These are phyloP conservation scores for Trichogramma pretiosum DNA, from an alignment of 1,140 invertebrate genomes.

Conservation along the genomic window DNA sequence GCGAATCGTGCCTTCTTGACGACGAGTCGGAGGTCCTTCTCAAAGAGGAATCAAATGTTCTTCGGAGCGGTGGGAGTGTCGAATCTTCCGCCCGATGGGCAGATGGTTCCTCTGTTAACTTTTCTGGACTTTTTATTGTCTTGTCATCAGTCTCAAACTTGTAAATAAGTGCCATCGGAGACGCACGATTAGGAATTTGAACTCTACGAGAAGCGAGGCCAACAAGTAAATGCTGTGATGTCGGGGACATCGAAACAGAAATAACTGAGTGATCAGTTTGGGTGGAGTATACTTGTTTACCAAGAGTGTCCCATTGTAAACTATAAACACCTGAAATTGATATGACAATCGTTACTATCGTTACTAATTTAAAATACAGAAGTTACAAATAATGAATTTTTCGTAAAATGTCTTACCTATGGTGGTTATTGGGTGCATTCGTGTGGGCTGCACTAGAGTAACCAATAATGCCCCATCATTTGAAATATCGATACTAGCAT, in stretches of 20 bases:
- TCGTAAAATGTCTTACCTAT: constrained; percentile 48
- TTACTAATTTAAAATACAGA: constrained; percentile 1
- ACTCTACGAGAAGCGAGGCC: constrained; percentile 62
- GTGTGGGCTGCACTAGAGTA: constrained; percentile 57
- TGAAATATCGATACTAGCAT: constrained; percentile 78
- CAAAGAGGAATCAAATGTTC: no score
- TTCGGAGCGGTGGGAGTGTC: no score
- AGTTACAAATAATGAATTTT: constrained; percentile 4
- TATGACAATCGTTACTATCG: constrained; percentile 1
- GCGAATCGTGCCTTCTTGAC: neutral
- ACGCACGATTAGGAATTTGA: constrained; percentile 37
- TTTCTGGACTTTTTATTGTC: neutral
- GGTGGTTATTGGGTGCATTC: constrained; percentile 52
- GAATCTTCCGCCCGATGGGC: no score
- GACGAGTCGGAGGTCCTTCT: no score
- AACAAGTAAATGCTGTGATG: constrained; percentile 66
- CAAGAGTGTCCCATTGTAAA: constrained; percentile 61
- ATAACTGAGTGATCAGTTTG: constrained; percentile 70
- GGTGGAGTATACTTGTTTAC: constrained; percentile 67
- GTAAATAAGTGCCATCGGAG: constrained; percentile 61
- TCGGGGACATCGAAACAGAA: constrained; percentile 73
- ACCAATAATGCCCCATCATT: constrained; percentile 70
- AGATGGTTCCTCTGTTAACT: neutral
- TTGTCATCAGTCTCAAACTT: constrained; percentile 35
- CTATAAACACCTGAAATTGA: constrained; percentile 70